Evolutionary conservation across 2,888 invertebrate species (phyloP), one percentile per base, ranked within the genome.

Genomic region (Caenorhabditis angaria): DNA sequence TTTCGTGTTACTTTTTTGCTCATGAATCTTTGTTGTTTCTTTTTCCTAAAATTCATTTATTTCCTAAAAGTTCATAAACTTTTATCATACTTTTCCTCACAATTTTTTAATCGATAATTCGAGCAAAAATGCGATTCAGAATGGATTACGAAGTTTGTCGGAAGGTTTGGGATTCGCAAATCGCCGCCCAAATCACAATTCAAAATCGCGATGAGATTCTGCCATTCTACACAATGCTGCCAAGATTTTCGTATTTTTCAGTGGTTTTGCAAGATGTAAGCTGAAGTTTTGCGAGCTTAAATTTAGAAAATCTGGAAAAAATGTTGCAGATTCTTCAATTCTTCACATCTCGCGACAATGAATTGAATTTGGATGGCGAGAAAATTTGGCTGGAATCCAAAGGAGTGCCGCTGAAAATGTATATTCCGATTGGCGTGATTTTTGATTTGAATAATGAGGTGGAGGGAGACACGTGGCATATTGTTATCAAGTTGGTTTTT

Each of bases 111-210:
- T 14, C 24, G 4, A 51, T 22, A 8, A 51, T 8, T 8, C 6
- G 6, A 24, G 25, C 18, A n/a, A 3, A 27, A n/a, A n/a, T n/a
- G n/a, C n/a, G n/a, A n/a, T n/a, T n/a, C 20, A 51, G 35, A 28
- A 76, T 72, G 63, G 97, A 99, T 89, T 91, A 95, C 85, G 95
- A 97, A 91, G 92, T 97, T 68, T 89, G 96, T 65, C 91, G 96
- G 68, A 94, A 95, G 90, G 92, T 96, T 83, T 97, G 97, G 97
- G 94, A 95, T 85, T 95, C 95, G 25, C 93, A 94, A 89, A 90
- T 99, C 58, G 96, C 97, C 0, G 92, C 97, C 65, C 94, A 94
- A 89, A 97, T 99, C 88, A 92, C 92, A 84, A 90, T 97, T 59
- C 92, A 94, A 84, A 92, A 71, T n/a, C 35, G 58, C 3, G 54